Base-by-base conservation (phyloP, 2,888 invertebrate genomes). In the Nephrocerus scutellatus region DNA sequence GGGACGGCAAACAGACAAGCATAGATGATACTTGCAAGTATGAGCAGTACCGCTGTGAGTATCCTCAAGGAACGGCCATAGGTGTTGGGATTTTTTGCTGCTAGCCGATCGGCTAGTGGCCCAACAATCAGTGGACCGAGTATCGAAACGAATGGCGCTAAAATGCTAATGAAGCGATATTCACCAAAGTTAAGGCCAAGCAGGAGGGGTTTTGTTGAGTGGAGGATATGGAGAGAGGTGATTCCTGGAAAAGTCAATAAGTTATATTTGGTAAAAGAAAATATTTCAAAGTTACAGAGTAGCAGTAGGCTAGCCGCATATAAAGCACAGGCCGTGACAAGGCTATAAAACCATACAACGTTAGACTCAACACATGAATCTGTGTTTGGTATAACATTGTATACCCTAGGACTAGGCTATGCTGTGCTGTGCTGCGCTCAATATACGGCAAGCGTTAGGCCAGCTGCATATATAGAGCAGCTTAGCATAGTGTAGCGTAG, bases 221-320 rank as follows among this genome's bases (percentile, higher is more conserved):
- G 78, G 67, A 86, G 84, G 6, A 90, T 84, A 56, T 84, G 79
- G 47, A 91, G 74, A 53, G 84, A 82, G 49, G 88, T 86, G 55
- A 90, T 71, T 51, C 84, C 90, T 90, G 67, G 33, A 60, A 60
- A 41, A 13, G 20, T 35, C n/a, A 10, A 15, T n/a, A 36, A 36
- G 15, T 8, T 12, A 7, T 29, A 4, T 9, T 22, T 9, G n/a
- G 8, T 22, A 8, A 22, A 9, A 22, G 8, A 22, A 22, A 8
- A 22, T 22, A 22, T n/a, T n/a, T 31, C 12, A 31, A 18, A 18
- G 7, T 20, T 19, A 31, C 5, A 19, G 19, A 19, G 3, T n/a
- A 25, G 6, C 21, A 24, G 8, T 6, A 15, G 3, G 13, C 15
- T 5, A 26, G 15, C 3, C 4, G 10, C 8, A 5, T 6, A 26